These are phyloP conservation scores for Limnephilus marmoratus DNA, from an alignment of 2,888 invertebrate species.

Conservation along the genomic window DNA sequence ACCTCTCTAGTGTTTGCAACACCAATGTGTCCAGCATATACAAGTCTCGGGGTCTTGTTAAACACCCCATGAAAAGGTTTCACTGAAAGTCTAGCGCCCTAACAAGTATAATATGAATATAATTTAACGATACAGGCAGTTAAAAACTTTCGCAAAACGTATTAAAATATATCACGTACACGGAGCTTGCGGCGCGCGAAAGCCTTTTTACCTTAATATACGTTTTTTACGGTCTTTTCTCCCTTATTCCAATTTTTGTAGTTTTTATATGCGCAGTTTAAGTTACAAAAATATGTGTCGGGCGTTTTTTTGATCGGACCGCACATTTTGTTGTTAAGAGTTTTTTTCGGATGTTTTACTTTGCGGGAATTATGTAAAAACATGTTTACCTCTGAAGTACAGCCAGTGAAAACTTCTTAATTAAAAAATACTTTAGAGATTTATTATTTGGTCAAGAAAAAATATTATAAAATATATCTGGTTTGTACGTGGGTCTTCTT, in stretches of 20 bases:
- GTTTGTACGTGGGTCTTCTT: background rate
- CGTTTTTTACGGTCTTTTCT: background rate
- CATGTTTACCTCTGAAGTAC: background rate
- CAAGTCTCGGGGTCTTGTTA: background rate
- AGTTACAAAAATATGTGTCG: background rate
- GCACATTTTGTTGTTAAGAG: background rate
- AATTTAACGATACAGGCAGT: slow-evolving; percentile 23
- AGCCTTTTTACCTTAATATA: background rate
- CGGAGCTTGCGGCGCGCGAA: slow-evolving; percentile 3
- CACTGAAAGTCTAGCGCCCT: background rate
- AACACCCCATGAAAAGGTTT: slow-evolving; percentile 8
- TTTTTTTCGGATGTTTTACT: background rate
- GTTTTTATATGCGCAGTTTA: background rate
- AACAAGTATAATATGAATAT: slow-evolving; percentile 26
- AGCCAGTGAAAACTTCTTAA: background rate
- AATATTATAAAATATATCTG: background rate
- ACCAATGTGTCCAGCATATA: background rate
- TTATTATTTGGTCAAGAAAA: background rate
- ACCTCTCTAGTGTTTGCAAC: background rate
- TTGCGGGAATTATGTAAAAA: background rate
- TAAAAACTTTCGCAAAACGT: slow-evolving; percentile 26
- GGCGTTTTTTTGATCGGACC: background rate
- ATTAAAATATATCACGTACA: slow-evolving; percentile 29
- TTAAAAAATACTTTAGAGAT: background rate
- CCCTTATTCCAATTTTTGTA: background rate